phyloP scores from a whole-genome alignment of 2,888 invertebrate genomes.

The Notodonta ziczac region DNA sequence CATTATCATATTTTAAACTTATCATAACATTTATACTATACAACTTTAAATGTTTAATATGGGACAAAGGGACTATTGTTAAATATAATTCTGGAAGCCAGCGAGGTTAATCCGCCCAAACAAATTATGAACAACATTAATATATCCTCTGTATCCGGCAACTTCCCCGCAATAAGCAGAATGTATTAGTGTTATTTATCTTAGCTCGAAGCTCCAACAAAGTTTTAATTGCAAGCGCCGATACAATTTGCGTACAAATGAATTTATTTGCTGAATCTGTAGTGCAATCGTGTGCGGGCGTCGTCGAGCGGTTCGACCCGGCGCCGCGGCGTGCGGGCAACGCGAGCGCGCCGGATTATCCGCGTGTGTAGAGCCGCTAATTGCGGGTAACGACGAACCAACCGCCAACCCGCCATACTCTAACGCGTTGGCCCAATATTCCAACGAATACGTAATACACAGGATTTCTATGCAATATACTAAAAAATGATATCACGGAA shows the following conservation, averaged over 20 bases:
- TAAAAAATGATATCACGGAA: too few relatives aligned
- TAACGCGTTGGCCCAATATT: slow-evolving; percentile 9
- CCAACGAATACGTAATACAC: slow-evolving; percentile 9
- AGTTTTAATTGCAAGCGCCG: slow-evolving; percentile 85
- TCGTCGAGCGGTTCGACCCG: slow-evolving; percentile 32
- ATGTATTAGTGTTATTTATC: slow-evolving; percentile 85
- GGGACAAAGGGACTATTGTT: slow-evolving; percentile 65
- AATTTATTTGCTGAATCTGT: slow-evolving; percentile 83
- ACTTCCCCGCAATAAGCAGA: slow-evolving; percentile 82
- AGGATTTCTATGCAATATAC: slow-evolving; percentile 33
- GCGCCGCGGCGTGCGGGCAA: slow-evolving; percentile 18
- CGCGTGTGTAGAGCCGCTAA: slow-evolving; percentile 79
- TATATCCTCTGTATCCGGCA: slow-evolving; percentile 80
- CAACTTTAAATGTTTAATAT: slow-evolving; percentile 56
- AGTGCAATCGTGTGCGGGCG: slow-evolving; percentile 71
- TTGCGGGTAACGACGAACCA: slow-evolving; percentile 74
- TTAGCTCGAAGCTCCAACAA: slow-evolving; percentile 81
- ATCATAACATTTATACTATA: slow-evolving; percentile 29
- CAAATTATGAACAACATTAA: slow-evolving; percentile 83
- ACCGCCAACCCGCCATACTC: slow-evolving; percentile 26
- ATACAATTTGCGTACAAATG: slow-evolving; percentile 85
- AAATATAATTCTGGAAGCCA: slow-evolving; percentile 67
- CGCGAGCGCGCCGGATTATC: slow-evolving; percentile 68
- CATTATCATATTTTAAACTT: slow-evolving; percentile 10
- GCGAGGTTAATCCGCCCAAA: slow-evolving; percentile 78